Conservation (phyloP, 2,888 invertebrate genomes). For the Ryuthela nishihirai region DNA sequence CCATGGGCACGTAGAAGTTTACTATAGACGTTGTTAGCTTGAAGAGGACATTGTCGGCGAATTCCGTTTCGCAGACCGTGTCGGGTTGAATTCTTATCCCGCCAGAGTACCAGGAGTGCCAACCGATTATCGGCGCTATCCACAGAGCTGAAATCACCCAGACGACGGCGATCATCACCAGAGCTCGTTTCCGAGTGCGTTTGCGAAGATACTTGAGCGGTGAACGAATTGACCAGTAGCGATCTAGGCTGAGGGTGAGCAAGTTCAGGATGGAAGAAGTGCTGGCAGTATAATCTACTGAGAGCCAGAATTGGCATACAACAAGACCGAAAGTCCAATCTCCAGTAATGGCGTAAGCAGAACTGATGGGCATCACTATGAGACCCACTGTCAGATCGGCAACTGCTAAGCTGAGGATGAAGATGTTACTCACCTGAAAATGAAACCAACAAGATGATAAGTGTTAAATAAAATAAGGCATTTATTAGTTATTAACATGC, state of each 20-base stretch:
- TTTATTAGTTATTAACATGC: not conserved
- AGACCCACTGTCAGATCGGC: conserved; percentile 56
- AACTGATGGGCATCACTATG: conserved; percentile 56
- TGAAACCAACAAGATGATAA: conserved; percentile 1
- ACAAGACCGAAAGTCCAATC: conserved; percentile 56
- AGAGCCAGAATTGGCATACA: conserved; percentile 59
- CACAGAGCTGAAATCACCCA: conserved; percentile 55
- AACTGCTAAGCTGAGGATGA: conserved; percentile 55
- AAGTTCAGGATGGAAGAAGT: conserved; percentile 60
- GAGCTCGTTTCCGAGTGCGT: conserved; percentile 54
- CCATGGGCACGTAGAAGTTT: conserved; percentile 56
- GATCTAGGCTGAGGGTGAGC: conserved; percentile 54
- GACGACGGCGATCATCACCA: conserved; percentile 54
- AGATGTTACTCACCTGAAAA: conserved; percentile 56
- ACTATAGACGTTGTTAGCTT: conserved; percentile 55
- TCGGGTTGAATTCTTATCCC: conserved; percentile 44
- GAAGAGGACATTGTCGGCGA: conserved; percentile 53
- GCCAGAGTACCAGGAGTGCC: conserved; percentile 30
- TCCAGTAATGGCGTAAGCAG: conserved; percentile 54
- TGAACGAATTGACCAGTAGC: conserved; percentile 56
- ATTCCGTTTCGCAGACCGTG: conserved; percentile 56
- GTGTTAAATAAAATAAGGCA: not conserved
- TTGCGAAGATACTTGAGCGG: conserved; percentile 55
- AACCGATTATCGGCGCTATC: conserved; percentile 53
- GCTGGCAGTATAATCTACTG: conserved; percentile 59